Percentiles rank a stretch among this genome's conserved stretches.
phyloP scores from a whole-genome alignment of 2,113 vertebrate species.

The Orthonyx spaldingii region DNA sequence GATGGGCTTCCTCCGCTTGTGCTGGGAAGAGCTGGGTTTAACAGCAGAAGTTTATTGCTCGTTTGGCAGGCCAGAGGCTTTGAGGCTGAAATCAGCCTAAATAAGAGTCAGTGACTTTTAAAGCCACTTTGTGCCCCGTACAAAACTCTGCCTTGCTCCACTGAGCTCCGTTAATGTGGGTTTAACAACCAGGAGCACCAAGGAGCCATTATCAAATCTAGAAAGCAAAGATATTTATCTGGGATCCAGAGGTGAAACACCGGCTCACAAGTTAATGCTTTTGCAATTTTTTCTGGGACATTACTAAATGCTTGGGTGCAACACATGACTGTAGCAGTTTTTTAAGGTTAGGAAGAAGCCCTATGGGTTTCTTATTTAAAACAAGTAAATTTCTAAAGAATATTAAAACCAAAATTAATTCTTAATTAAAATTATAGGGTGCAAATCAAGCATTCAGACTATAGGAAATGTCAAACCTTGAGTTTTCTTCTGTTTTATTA shows the following conservation, averaged over 20 bases:
- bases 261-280: background rate
- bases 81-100: background rate
- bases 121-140: background rate
- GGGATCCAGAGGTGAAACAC: background rate
- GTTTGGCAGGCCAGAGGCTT: background rate
- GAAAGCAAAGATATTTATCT: background rate
- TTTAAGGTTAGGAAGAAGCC: background rate
- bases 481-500: background rate
- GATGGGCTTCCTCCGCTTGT: background rate
- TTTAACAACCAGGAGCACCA: background rate
- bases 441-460: background rate
- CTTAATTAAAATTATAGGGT: background rate
- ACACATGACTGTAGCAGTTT: background rate
- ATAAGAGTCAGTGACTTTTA: background rate
- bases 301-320: background rate
- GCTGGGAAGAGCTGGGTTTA: background rate
- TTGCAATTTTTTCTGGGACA: background rate
- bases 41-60: background rate
- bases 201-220: background rate
- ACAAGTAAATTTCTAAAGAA: background rate
- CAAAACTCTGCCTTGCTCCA: background rate
- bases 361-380: background rate
- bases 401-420: background rate
- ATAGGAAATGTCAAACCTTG: background rate
- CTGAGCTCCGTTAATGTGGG: accelerated